A percentile compares a stretch with the other conserved stretches of the same genome.
Conservation (phyloP, 2,888 invertebrate species). For the Tortrix viridana region DNA sequence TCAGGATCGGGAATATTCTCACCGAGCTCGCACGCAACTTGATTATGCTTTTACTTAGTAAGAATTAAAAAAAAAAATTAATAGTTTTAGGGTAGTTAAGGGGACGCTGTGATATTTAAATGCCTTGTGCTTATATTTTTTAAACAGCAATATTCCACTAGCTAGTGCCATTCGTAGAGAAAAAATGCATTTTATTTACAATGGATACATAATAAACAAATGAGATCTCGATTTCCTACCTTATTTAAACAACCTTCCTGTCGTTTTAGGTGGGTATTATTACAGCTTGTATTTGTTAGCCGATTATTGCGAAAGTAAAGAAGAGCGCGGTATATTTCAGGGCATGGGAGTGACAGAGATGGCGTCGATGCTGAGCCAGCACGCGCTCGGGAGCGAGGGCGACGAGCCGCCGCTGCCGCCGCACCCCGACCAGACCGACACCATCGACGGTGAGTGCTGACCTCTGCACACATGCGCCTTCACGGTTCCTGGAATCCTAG, state of each 20-base stretch:
- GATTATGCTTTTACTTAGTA: conserved; percentile 21
- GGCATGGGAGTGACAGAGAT: conserved; percentile 86
- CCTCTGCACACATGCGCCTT: neutral
- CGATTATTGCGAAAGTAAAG: too few relatives aligned
- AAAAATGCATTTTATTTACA: conserved; percentile 21
- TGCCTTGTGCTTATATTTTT: conserved; percentile 2
- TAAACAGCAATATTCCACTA: neutral
- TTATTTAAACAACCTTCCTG: neutral
- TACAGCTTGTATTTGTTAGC: neutral
- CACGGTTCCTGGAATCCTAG: neutral
- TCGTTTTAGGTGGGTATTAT: conserved; percentile 28
- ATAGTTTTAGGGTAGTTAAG: neutral
- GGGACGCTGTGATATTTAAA: conserved; percentile 12
- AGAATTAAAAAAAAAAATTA: neutral
- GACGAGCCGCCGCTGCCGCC: conserved; percentile 85
- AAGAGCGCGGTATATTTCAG: conserved; percentile 65
- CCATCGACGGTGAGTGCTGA: conserved; percentile 89
- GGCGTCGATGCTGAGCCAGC: conserved; percentile 86
- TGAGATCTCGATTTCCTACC: conserved; percentile 14
- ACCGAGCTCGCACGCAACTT: conserved; percentile 35
- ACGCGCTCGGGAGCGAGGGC: conserved; percentile 85
- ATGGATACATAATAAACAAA: conserved; percentile 15
- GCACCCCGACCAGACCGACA: conserved; percentile 88
- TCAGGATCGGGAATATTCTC: conserved; percentile 71
- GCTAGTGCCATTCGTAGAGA: conserved; percentile 20